Base-by-base conservation (phyloP, 2,113 vertebrate genomes). In the Panthera tigris region DNA sequence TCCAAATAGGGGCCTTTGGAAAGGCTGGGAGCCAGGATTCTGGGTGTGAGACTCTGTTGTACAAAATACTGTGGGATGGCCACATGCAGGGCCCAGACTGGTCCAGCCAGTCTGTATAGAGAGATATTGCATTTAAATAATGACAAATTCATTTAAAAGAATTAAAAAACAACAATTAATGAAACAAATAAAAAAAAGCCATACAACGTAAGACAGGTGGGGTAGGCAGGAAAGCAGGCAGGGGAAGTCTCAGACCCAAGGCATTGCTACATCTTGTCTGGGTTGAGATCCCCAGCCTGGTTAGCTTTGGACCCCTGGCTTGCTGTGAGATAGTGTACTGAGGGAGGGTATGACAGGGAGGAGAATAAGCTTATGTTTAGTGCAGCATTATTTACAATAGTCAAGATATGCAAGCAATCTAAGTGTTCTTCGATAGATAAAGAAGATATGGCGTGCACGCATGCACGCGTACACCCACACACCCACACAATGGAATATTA, bases 51-150 rank as follows among this genome's bases (percentile, higher is more conserved):
- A 25, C 57, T 61, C 23, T 97, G 97, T 97, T 98, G 97, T 97
- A 98, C 98, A 97, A 97, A 97, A 98, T 97, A 98, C 97, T 96
- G 90, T 94, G 73, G 91, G 88, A 96, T 91, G 95, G 94, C 94
- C 97, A 94, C 95, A 94, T 52, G 0, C n/a, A 81, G 65, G 55
- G 89, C 45, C 45, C 45, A 45, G 45, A 45, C 45, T 45, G 45
- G 45, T 95, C 95, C 97, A 94, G 92, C 95, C 97, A 96, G 57
- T 96, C 96, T 96, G 86, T 96, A 92, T 92, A 95, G 80, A 97
- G 96, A 97, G 97, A 98, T 98, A 98, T 97, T 98, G 98, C 98
- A 97, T 98, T 98, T 96, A 92, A 98, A 98, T 98, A 98, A 97
- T 95, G 97, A 98, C 98, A 98, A 98, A 87, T 94, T 97, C 95